Evolutionary conservation across 1,140 invertebrate genomes (phyloP), one percentile per base, ranked within the genome.

Genomic region (Monochamus saltuarius): DNA sequence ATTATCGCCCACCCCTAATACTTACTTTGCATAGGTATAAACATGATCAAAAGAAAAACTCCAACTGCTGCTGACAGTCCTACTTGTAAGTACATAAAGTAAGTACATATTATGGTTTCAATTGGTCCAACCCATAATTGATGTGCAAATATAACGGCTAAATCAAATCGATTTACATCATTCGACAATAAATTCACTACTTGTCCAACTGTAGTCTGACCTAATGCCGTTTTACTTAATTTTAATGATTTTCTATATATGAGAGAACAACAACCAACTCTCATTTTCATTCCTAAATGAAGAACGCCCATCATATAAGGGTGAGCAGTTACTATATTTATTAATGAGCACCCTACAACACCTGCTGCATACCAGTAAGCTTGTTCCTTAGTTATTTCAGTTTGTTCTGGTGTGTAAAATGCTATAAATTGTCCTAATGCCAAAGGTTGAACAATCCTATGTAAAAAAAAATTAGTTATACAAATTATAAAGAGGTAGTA

Each of bases 181-280:
- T 94, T 95, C 1, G 92, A 92, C 76, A 94, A 82, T 1, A 94
- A 75, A 78, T 95, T 95, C 0, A 94, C 89, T 40, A 93, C 87
- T 78, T 94, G 91, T 0, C 92, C 92, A 1, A 87, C 78, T 7
- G 90, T 91, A 1, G 89, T 91, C 70, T 89, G 59, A 4, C 87
- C 86, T 37, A 95, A 75, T 90, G 91, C 86, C 1, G 83, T 85
- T 73, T 86, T 86, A 52, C 84, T 89, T 8, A 92, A 72, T 14
- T 82, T 81, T 16, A 91, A 74, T 13, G 86, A 85, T 80, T 91
- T 91, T 87, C 87, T 83, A 68, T 90, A 92, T 61, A 91, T 84
- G 9, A 91, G 75, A 11, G 87, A 85, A 68, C 85, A 88, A 50
- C 84, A 83, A 0, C 86, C 86, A n/a, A 91, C 80, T 49, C 88